phyloP scores from a whole-genome alignment of 2,888 invertebrate species.

The Leucozona laternaria region DNA sequence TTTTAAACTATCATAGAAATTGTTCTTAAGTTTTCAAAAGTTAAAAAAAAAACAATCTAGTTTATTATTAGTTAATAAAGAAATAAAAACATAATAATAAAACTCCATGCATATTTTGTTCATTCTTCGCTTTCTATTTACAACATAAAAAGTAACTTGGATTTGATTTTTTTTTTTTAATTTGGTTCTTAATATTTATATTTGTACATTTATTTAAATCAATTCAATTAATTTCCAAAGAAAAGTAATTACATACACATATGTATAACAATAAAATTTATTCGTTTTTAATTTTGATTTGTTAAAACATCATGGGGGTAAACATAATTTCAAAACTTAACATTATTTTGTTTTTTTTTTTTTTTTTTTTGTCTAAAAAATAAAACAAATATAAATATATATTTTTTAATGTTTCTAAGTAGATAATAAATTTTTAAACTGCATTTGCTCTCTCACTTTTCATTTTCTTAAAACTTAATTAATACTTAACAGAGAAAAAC shows the following conservation, averaged over 20 bases:
- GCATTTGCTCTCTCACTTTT: constrained; percentile 19
- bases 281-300: not conserved
- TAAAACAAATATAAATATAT: constrained; percentile 32
- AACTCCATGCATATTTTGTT: constrained; percentile 35
- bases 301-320: constrained; percentile 17
- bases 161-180: constrained; percentile 21
- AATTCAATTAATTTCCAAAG: constrained; percentile 55
- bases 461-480: constrained; percentile 61
- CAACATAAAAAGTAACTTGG: constrained; percentile 61
- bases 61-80: constrained; percentile 48
- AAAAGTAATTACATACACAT: constrained; percentile 22
- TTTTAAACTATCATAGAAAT: constrained; percentile 62
- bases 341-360: constrained; percentile 11
- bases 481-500: constrained; percentile 69
- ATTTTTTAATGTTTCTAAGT: constrained; percentile 31
- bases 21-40: constrained; percentile 31
- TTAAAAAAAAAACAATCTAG: constrained; percentile 38
- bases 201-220: constrained; percentile 61
- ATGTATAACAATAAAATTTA: constrained; percentile 14
- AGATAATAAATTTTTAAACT: constrained; percentile 40
- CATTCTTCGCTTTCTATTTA: constrained; percentile 56
- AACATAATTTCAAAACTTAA: constrained; percentile 34
- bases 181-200: constrained; percentile 44
- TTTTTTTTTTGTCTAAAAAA: constrained; percentile 20
- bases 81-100: constrained; percentile 42